Evolutionary conservation across 2,888 invertebrate genomes (phyloP).

Genomic region (Microctonus hyperodae): DNA sequence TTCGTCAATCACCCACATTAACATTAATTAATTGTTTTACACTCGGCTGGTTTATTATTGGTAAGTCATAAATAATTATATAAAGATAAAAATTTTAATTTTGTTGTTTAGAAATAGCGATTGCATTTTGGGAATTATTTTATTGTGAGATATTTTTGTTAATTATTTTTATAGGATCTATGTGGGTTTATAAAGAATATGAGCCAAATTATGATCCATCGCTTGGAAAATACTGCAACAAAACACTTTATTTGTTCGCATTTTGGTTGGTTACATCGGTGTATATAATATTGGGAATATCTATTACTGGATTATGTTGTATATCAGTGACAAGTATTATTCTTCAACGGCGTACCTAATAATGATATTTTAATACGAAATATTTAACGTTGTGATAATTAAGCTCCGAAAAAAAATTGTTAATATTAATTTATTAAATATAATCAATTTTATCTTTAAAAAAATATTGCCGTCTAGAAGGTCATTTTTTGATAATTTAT

Average conservation of each 20-base stretch:
- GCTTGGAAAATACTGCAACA: slow-evolving; percentile 69
- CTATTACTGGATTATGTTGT: slow-evolving; percentile 67
- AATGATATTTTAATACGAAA: slow-evolving; percentile 24
- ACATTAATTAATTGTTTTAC: slow-evolving; percentile 71
- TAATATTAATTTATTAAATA: no score
- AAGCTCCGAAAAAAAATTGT: no score
- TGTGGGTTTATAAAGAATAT: slow-evolving; percentile 74
- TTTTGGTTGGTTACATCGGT: slow-evolving; percentile 74
- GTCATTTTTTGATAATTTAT: no score
- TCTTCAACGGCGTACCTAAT: slow-evolving; percentile 54
- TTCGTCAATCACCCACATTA: slow-evolving; percentile 67
- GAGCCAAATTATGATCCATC: slow-evolving; percentile 68
- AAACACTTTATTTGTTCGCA: slow-evolving; percentile 73
- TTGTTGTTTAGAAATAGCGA: no score
- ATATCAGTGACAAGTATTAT: slow-evolving; percentile 66
- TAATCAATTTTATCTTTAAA: neutral
- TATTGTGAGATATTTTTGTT: slow-evolving; percentile 1
- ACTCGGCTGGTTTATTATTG: slow-evolving; percentile 75
- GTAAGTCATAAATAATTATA: slow-evolving; percentile 60
- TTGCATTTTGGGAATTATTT: no score
- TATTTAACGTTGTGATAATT: neutral
- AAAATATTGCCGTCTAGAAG: no score
- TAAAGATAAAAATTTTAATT: no score
- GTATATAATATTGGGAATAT: slow-evolving; percentile 68
- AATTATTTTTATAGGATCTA: slow-evolving; percentile 66